Percentiles rank a stretch among this genome's conserved stretches.
Conservation (phyloP, 2,888 invertebrate genomes). For the Saturnia pavonia region DNA sequence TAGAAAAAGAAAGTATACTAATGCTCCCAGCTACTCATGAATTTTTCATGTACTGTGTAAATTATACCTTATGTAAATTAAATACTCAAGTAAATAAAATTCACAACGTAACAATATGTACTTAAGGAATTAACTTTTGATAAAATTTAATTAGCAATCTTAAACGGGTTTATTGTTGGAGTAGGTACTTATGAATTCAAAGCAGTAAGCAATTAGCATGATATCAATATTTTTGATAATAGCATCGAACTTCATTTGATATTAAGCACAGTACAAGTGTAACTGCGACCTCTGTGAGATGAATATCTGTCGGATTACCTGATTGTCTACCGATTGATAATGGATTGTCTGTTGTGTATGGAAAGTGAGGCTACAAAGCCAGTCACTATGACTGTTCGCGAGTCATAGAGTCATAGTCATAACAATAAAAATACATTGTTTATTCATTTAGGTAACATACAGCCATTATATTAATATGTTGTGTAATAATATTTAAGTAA, state of each 20-base stretch:
- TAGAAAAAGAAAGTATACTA: too few species aligned
- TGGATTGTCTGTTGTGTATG: too few species aligned
- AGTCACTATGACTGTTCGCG: too few species aligned
- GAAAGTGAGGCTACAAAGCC: too few species aligned
- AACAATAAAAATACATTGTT: too few species aligned
- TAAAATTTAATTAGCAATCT: not conserved
- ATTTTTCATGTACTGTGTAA: not conserved
- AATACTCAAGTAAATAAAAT: not conserved
- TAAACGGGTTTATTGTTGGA: not conserved
- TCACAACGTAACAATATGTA: not conserved
- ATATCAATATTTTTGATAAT: not conserved
- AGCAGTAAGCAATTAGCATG: not conserved
- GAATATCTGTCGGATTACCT: too few species aligned
- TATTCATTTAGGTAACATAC: too few species aligned
- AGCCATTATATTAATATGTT: too few species aligned
- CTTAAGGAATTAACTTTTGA: constrained; percentile 1
- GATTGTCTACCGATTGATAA: too few species aligned
- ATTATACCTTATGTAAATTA: not conserved
- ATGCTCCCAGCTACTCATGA: not conserved
- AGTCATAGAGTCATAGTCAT: too few species aligned
- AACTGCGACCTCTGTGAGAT: too few species aligned
- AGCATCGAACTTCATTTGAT: not conserved
- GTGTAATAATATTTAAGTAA: too few species aligned
- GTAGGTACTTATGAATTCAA: not conserved
- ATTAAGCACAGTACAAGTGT: not conserved